Percentiles rank a stretch among this genome's conserved stretches.
Conservation (phyloP, 1,140 invertebrate genomes). For the Phortica variegata region DNA sequence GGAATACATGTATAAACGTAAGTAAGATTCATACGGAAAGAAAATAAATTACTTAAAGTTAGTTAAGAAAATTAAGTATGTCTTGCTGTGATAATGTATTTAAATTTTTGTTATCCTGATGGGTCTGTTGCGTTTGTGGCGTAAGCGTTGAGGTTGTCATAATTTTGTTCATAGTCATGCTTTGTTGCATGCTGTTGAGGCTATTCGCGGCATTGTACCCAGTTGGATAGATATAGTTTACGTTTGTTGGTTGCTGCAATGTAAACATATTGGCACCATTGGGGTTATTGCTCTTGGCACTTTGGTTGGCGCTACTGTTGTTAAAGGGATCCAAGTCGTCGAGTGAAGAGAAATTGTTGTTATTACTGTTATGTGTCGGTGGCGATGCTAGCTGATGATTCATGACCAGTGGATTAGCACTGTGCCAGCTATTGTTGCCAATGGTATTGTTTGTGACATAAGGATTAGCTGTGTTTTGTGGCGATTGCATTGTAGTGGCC, state of each 20-base stretch:
- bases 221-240: slow-evolving; percentile 48
- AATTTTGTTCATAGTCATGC: slow-evolving; percentile 22
- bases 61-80: slow-evolving; percentile 52
- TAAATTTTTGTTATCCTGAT: slow-evolving; percentile 42
- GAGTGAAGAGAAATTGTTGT: slow-evolving; percentile 45
- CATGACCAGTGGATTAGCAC: slow-evolving; percentile 49
- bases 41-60: no score
- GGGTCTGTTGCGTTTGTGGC: slow-evolving; percentile 29
- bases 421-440: slow-evolving; percentile 35
- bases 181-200: slow-evolving; percentile 27
- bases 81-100: slow-evolving; percentile 51
- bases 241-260: slow-evolving; percentile 40
- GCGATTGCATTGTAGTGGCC: slow-evolving; percentile 4
- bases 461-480: slow-evolving; percentile 2
- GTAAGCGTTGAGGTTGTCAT: slow-evolving; percentile 25
- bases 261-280: slow-evolving; percentile 45
- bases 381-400: slow-evolving; percentile 46
- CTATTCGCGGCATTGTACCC: slow-evolving; percentile 25
- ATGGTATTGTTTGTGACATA: slow-evolving; percentile 18
- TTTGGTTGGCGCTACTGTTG: slow-evolving; percentile 2
- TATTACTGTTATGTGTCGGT: slow-evolving; percentile 13
- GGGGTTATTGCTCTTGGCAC: slow-evolving; percentile 15
- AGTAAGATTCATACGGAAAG: no score
- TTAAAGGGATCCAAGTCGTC: slow-evolving; percentile 48
- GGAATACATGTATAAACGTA: no score